Evolutionary conservation across 53 echinoderm and acorn worm genomes (phyloP), one percentile per base, ranked within the genome.

Genomic region (Astropecten irregularis): DNA sequence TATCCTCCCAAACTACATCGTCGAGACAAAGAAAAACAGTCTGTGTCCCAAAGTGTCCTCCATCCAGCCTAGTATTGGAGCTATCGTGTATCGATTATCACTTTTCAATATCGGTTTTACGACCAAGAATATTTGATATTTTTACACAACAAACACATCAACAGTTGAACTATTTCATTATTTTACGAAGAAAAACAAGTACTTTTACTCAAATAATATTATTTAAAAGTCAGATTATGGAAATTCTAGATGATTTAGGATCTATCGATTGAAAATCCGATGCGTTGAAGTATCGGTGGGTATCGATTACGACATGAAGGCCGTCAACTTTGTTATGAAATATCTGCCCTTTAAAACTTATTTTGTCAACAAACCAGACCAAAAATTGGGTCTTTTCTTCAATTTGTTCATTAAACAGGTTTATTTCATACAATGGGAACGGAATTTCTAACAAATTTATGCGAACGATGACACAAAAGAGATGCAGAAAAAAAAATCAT

Each of bases 41-140:
- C 42, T 6, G 36, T 53, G 35, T 11, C 49, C 44, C 53, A 50
- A 36, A 64, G 36, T 37, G 64, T 11, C 7, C 32, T 3, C 6
- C 2, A n/a, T 3, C 29, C 37, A 64, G n/a, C 6, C 15, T 19
- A 64, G 37, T 36, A 64, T 64, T 37, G 54, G 55, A 19, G 11
- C 46, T 60, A 62, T 61, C 8, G 62, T 18, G 16, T 77, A 77
- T 77, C 61, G 77, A 77, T 77, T 31, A 60, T 18, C 9, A n/a
- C 11, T 77, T 26, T 40, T 77, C 59, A 27, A 77, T 77, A 77
- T 77, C n/a, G 77, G 47, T 77, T 73, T 55, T 73, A 10, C 1
- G 18, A n/a, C n/a, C n/a, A n/a, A n/a, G n/a, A n/a, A n/a, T n/a
- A n/a, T n/a, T n/a, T n/a, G n/a, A n/a, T n/a, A n/a, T n/a, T n/a